A percentile compares a stretch with the other conserved stretches of the same genome.
phyloP scores from a whole-genome alignment of 2,113 vertebrate genomes.

The Pedetes capensis region DNA sequence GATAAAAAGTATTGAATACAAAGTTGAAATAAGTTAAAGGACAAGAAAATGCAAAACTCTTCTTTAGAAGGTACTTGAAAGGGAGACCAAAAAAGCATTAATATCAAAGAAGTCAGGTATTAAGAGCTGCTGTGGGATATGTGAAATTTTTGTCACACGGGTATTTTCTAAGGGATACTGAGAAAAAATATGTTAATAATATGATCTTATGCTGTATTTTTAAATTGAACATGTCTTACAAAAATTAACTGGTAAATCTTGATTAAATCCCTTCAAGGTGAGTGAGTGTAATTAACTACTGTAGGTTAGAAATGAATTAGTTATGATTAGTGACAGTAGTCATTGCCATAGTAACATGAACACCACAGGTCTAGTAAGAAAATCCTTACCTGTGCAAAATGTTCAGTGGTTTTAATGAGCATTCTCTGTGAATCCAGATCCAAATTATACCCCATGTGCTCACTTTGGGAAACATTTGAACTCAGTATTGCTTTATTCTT shows the following conservation, averaged over 20 bases:
- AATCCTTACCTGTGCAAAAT: conserved; percentile 64
- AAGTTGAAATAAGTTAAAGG: conserved; percentile 37
- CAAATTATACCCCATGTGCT: conserved; percentile 56
- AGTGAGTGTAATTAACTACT: conserved; percentile 20
- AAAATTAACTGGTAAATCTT: conserved; percentile 38
- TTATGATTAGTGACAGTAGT: conserved; percentile 34
- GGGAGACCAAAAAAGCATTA: neutral
- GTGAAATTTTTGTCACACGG: neutral
- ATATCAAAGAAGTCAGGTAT: conserved; percentile 12
- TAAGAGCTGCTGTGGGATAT: neutral
- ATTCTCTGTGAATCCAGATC: conserved; percentile 43
- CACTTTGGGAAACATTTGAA: conserved; percentile 52
- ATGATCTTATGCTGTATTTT: neutral
- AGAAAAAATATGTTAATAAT: neutral
- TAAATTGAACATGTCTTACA: conserved; percentile 5
- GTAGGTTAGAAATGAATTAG: conserved; percentile 48
- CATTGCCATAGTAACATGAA: conserved; percentile 60
- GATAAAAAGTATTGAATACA: neutral
- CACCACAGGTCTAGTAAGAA: conserved; percentile 46
- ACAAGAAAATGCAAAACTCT: neutral
- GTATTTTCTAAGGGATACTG: neutral
- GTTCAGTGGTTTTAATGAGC: conserved; percentile 67
- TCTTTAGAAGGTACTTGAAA: conserved; percentile 64
- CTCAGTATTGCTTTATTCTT: conserved; percentile 65
- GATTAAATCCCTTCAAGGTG: neutral